Percentiles rank a stretch among this genome's conserved stretches.
Conservation (phyloP, 2,888 invertebrate species). For the Phorcus lineatus region DNA sequence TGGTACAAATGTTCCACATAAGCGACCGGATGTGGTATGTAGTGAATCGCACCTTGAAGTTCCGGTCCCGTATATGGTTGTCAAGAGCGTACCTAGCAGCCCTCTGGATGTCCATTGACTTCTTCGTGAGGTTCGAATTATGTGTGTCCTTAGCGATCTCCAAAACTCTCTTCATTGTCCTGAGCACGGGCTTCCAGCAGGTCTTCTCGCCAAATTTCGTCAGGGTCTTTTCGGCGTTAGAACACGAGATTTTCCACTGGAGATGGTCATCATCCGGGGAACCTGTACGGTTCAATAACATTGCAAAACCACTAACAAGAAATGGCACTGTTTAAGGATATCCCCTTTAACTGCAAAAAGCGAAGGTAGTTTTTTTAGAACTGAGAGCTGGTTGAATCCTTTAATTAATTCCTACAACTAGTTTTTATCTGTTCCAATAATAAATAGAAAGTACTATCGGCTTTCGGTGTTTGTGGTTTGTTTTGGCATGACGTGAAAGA, state of each 20-base stretch:
- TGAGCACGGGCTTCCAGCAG: not conserved
- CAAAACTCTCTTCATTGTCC: not conserved
- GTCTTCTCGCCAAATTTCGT: not conserved
- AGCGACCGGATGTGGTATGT: slow-evolving; percentile 28
- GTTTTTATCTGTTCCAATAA: too few relatives aligned
- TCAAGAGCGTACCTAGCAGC: not conserved
- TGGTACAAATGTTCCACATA: slow-evolving; percentile 28
- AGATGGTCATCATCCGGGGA: not conserved
- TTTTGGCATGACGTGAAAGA: too few relatives aligned
- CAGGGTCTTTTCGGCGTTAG: not conserved
- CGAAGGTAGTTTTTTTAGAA: too few relatives aligned
- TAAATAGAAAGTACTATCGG: too few relatives aligned
- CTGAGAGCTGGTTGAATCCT: too few relatives aligned
- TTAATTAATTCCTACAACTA: too few relatives aligned
- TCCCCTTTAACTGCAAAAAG: too few relatives aligned
- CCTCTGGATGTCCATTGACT: not conserved
- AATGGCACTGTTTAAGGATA: too few relatives aligned
- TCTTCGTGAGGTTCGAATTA: not conserved
- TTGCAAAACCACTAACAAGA: too few relatives aligned
- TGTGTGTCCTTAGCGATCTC: not conserved
- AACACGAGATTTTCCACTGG: not conserved
- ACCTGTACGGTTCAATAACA: too few relatives aligned
- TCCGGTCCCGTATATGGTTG: not conserved
- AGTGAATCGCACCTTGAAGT: not conserved
- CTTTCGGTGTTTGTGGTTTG: too few relatives aligned